Evolutionary conservation across 2,113 vertebrate species (phyloP).

Genomic region (Labrus mixtus): DNA sequence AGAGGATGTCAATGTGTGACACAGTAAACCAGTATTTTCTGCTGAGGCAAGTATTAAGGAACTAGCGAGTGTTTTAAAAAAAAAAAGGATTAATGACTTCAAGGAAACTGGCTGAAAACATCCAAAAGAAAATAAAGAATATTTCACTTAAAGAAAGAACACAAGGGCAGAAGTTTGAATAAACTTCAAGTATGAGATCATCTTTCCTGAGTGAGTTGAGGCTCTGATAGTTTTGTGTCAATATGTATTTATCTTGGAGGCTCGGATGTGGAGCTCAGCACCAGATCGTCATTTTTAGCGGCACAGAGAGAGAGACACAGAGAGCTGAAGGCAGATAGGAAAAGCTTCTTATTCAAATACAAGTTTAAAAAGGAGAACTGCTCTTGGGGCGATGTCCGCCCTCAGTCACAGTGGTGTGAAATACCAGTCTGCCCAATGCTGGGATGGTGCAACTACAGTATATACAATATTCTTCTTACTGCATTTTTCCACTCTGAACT

Average conservation of each 20-base stretch:
- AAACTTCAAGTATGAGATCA: neutral
- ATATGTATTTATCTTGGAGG: slow-evolving; percentile 19
- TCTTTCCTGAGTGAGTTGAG: neutral
- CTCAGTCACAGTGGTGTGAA: slow-evolving; percentile 61
- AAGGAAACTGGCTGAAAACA: slow-evolving; percentile 15
- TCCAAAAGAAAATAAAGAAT: slow-evolving; percentile 4
- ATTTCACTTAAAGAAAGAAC: neutral
- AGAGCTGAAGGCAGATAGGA: slow-evolving; percentile 1
- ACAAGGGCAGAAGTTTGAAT: slow-evolving; percentile 1
- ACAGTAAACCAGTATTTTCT: slow-evolving; percentile 71
- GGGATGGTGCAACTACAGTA: slow-evolving; percentile 7
- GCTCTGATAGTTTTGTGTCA: slow-evolving; percentile 10
- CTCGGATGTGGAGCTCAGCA: slow-evolving; percentile 30
- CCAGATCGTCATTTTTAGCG: slow-evolving; percentile 52
- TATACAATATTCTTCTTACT: slow-evolving; percentile 27
- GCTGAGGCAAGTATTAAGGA: slow-evolving; percentile 60
- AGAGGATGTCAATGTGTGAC: slow-evolving; percentile 76
- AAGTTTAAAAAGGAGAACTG: slow-evolving; percentile 24
- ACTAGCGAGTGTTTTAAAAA: slow-evolving; percentile 47
- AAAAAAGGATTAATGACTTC: slow-evolving; percentile 31
- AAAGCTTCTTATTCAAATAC: slow-evolving; percentile 57
- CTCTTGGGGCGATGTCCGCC: slow-evolving; percentile 36
- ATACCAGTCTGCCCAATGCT: slow-evolving; percentile 49
- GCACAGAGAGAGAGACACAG: slow-evolving; percentile 32
- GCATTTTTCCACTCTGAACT: slow-evolving; percentile 10